Evolutionary conservation across 2,113 vertebrate genomes (phyloP).

Genomic region (Leiothrix lutea): DNA sequence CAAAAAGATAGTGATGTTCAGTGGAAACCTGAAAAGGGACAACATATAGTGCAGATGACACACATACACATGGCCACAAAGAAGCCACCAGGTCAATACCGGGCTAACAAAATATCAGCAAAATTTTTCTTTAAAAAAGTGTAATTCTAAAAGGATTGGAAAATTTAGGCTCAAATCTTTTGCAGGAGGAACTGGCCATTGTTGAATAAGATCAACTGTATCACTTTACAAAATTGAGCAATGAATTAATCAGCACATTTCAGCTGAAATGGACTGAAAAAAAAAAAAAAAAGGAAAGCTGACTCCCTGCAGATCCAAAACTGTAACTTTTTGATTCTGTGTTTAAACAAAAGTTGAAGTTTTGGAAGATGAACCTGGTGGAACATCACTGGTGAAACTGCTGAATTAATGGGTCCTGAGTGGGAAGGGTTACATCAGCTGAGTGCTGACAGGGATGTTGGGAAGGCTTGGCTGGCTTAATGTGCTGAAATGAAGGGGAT

Average conservation of each 20-base stretch:
- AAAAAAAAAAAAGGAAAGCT: not conserved
- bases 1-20: not conserved
- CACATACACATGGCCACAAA: not conserved
- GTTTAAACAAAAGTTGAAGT: not conserved
- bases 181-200: not conserved
- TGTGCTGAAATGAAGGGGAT: conserved; percentile 30
- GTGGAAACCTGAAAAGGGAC: not conserved
- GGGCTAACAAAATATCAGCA: not conserved
- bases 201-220: not conserved
- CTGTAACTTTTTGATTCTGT: not conserved
- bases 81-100: not conserved
- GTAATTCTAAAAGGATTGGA: not conserved
- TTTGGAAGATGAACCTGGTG: not conserved
- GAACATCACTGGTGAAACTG: not conserved
- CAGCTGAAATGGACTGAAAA: not conserved
- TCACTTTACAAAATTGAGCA: not conserved
- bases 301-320: not conserved
- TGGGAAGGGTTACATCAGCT: not conserved
- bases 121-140: not conserved
- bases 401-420: not conserved
- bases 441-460: not conserved
- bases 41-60: not conserved
- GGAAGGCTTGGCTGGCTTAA: not conserved
- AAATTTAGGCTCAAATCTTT: not conserved
- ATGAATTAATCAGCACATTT: not conserved